Evolutionary conservation across 2,797 vertebrate genomes (phyloP).

Genomic region (Sus cebifrons): DNA sequence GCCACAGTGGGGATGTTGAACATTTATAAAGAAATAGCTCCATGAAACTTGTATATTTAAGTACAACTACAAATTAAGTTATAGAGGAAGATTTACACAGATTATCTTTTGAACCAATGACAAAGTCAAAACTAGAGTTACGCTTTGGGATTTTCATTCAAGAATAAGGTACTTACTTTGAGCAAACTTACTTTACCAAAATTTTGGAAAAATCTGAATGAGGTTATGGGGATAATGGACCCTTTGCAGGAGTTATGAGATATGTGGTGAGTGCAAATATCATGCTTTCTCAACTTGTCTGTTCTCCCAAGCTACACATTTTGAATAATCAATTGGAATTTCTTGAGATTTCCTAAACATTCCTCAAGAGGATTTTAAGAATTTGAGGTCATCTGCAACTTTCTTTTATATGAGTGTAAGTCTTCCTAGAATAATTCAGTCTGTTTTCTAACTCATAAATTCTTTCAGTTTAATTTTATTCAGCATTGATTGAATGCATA

Average conservation of each 20-base stretch:
- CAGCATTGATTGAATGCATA: neutral
- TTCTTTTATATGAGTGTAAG: slow-evolving; percentile 18
- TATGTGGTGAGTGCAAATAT: neutral
- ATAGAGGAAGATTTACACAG: neutral
- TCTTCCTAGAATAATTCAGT: slow-evolving; percentile 1
- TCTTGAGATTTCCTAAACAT: neutral
- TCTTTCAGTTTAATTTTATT: slow-evolving; percentile 29
- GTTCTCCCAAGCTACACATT: neutral
- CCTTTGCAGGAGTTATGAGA: neutral
- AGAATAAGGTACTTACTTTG: slow-evolving; percentile 43
- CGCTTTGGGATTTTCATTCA: slow-evolving; percentile 10
- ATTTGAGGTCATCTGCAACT: neutral
- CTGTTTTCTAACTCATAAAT: slow-evolving; percentile 7
- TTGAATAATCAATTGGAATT: slow-evolving; percentile 37
- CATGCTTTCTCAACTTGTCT: neutral
- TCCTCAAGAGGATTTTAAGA: slow-evolving; percentile 46
- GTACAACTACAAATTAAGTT: slow-evolving; percentile 36
- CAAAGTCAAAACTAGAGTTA: neutral
- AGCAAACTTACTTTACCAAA: neutral
- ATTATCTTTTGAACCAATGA: slow-evolving; percentile 6
- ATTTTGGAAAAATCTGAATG: neutral
- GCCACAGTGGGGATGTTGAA: slow-evolving; percentile 27
- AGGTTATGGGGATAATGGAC: neutral
- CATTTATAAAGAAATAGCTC: slow-evolving; percentile 46
- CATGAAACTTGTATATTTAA: slow-evolving; percentile 10